phyloP scores from a whole-genome alignment of 1,140 invertebrate genomes.

The Monomorium pharaonis region DNA sequence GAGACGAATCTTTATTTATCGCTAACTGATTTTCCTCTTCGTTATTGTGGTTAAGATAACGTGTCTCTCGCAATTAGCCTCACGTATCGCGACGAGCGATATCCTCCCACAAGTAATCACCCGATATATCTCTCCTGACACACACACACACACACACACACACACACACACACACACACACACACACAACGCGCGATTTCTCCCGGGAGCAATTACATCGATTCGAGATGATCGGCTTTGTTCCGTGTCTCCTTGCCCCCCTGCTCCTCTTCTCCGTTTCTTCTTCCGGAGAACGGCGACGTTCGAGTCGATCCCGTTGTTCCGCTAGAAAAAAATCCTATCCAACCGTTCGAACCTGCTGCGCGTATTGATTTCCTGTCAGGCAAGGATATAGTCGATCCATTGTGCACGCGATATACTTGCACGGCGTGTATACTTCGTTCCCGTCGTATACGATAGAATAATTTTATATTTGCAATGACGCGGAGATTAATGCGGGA shows the following conservation, averaged over 20 bases:
- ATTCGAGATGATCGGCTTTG: slow-evolving; percentile 49
- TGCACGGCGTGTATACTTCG: neutral
- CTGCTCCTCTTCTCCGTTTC: too few species aligned
- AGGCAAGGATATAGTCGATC: neutral
- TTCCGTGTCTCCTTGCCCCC: neutral
- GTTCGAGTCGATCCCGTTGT: slow-evolving; percentile 30
- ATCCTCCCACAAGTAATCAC: neutral
- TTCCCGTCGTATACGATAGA: slow-evolving; percentile 11
- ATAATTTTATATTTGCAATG: slow-evolving; percentile 44
- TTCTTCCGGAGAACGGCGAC: too few species aligned
- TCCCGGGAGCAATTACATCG: slow-evolving; percentile 38
- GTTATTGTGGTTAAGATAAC: neutral
- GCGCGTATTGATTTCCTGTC: slow-evolving; percentile 48
- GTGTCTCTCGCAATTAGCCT: neutral
- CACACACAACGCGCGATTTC: slow-evolving; percentile 13
- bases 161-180: neutral
- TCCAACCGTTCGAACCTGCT: slow-evolving; percentile 20
- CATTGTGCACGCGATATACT: slow-evolving; percentile 46
- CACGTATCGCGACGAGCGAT: neutral
- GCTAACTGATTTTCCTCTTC: neutral
- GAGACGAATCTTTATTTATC: too few species aligned
- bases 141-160: neutral
- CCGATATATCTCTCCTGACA: slow-evolving; percentile 3
- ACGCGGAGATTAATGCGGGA: slow-evolving; percentile 1
- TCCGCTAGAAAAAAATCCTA: slow-evolving; percentile 31